A percentile compares a stretch with the other conserved stretches of the same genome.
Evolutionary conservation across 2,888 invertebrate genomes (phyloP).

Genomic region (Xanthia togata): DNA sequence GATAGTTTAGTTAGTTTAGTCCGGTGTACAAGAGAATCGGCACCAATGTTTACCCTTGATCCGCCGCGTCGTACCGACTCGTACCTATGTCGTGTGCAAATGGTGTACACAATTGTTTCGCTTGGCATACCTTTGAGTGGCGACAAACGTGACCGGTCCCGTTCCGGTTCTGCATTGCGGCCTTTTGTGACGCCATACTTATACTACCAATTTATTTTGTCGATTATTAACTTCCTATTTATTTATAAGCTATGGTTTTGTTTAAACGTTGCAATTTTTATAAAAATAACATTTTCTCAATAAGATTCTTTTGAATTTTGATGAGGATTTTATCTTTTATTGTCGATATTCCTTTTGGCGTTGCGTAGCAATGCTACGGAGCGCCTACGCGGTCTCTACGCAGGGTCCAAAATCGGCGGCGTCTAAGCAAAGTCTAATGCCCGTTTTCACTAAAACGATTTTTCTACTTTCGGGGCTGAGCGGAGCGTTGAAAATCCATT

Average conservation of each 20-base stretch:
- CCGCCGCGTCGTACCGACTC: slow-evolving; percentile 13
- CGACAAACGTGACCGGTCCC: slow-evolving; percentile 49
- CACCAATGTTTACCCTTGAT: slow-evolving; percentile 46
- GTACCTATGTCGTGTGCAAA: slow-evolving; percentile 27
- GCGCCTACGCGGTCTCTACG: neutral
- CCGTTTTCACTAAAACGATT: neutral
- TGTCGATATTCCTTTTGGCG: neutral
- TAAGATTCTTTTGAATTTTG: neutral
- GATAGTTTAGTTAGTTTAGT: too few species aligned
- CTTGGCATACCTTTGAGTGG: slow-evolving; percentile 48
- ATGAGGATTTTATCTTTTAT: too few species aligned
- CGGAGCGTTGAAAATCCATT: neutral
- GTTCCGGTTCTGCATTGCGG: slow-evolving; percentile 64
- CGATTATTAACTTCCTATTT: slow-evolving; percentile 14
- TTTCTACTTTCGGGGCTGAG: neutral
- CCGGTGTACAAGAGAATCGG: too few species aligned
- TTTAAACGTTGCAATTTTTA: too few species aligned
- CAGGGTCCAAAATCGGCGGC: neutral
- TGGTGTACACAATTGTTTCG: slow-evolving; percentile 46
- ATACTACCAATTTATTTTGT: slow-evolving; percentile 10
- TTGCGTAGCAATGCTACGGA: neutral
- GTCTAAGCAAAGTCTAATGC: neutral
- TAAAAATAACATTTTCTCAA: too few species aligned
- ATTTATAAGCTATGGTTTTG: neutral
- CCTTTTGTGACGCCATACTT: slow-evolving; percentile 40